A percentile compares a stretch with the other conserved stretches of the same genome.
These are phyloP conservation scores for Phaedon cochleariae DNA, from an alignment of 2,888 invertebrate species.

Conservation along the genomic window DNA sequence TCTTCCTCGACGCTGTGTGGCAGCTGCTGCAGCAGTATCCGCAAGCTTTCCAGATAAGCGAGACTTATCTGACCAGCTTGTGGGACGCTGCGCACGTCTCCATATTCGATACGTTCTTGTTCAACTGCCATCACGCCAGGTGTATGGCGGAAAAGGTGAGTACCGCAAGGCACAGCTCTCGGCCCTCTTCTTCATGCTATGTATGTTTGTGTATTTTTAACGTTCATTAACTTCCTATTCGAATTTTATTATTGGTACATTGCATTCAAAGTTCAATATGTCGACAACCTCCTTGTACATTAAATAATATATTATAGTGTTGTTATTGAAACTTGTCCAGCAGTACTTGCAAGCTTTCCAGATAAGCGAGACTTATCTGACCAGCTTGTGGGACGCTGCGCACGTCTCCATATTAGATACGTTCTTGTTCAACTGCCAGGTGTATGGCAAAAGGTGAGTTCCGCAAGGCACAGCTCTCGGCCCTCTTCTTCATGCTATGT, in stretches of 20 bases:
- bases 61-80: constrained; percentile 89
- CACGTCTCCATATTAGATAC: constrained; percentile 91
- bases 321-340: constrained; percentile 81
- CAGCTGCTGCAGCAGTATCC: constrained; percentile 91
- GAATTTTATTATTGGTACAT: not conserved
- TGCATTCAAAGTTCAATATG: too few relatives aligned
- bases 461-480: too few relatives aligned
- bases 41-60: constrained; percentile 88
- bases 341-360: constrained; percentile 92
- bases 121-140: constrained; percentile 84
- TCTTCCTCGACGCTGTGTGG: constrained; percentile 94
- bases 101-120: constrained; percentile 92
- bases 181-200: too few relatives aligned
- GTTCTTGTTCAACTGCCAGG: constrained; percentile 90
- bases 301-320: too few relatives aligned
- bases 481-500: too few relatives aligned
- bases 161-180: too few relatives aligned
- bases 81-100: constrained; percentile 92
- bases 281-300: too few relatives aligned
- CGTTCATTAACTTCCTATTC: not conserved
- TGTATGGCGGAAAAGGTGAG: constrained; percentile 72
- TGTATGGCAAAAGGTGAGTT: too few relatives aligned
- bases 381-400: constrained; percentile 89
- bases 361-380: constrained; percentile 91
- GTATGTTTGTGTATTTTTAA: not conserved